Base-by-base conservation (phyloP, 2,888 invertebrate species). In the Caenorhabditis doughertyi region DNA sequence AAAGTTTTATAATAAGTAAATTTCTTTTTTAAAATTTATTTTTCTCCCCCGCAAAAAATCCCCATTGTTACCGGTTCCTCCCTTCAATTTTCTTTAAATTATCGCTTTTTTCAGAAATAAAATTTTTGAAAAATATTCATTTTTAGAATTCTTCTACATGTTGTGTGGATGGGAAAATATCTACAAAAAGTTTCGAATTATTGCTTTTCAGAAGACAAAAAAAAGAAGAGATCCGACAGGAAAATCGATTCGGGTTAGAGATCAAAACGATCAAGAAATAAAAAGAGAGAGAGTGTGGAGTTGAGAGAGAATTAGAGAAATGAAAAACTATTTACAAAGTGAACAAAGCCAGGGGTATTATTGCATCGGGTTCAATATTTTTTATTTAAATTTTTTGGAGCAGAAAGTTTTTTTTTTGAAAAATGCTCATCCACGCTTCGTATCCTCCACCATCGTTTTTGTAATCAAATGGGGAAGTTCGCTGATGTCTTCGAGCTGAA, bases 401-500 rank as follows among this genome's bases (percentile, higher is more conserved):
- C 8, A 25, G 32, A 13, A 25, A 42, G 56, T 3, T 8, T 13
- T 29, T 55, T n/a, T n/a, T n/a, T n/a, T n/a, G n/a, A n/a, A n/a
- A n/a, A n/a, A 9, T 25, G 23, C 39, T 81, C 53, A 88, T 44
- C 88, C 88, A 25, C 88, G 81, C 49, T 87, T 88, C 70, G 85
- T 87, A 81, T 88, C 87, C 62, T 84, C 85, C 72, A 74, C 79
- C 72, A 87, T 84, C 62, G 84, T 83, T 77, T 87, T 83, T n/a
- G 82, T 62, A 68, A 88, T 87, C 51, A 88, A 68, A 27, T 74
- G 58, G 5, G 87, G 88, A 44, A 90, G 84, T 60, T 89, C 87
- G 44, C 88, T 87, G 44, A 90, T 89, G 73, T 90, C 89, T 56
- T 90, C 86, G 39, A 90, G 85, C 90, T 90, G 84, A 9, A 88